Evolutionary conservation across 2,113 vertebrate genomes (phyloP).

Genomic region (Anarhynchus alexandrinus): DNA sequence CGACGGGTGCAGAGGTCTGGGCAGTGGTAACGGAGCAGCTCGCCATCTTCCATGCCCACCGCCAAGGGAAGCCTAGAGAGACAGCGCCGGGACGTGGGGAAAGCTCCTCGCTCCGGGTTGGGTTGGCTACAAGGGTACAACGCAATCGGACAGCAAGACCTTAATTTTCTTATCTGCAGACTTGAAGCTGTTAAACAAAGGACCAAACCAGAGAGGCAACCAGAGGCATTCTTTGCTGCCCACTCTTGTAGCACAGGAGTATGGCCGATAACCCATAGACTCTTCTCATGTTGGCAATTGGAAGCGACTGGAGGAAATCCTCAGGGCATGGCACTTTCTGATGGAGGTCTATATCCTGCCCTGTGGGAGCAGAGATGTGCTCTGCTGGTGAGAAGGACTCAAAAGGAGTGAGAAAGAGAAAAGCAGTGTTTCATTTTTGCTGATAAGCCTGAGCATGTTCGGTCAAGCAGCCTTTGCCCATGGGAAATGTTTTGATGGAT

Average conservation of each 20-base stretch:
- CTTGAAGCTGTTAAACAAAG: neutral
- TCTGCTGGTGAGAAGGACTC: neutral
- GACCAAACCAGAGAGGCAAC: neutral
- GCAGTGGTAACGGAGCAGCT: neutral
- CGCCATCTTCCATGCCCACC: neutral
- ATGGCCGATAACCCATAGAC: neutral
- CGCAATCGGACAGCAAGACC: fast-evolving
- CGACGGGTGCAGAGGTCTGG: neutral
- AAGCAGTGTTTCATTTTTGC: neutral
- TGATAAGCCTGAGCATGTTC: neutral
- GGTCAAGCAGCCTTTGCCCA: neutral
- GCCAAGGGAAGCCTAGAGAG: neutral
- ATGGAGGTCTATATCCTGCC: neutral
- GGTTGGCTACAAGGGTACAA: neutral
- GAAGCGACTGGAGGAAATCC: neutral
- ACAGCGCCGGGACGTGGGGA: fast-evolving
- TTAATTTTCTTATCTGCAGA: neutral
- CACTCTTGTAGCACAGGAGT: neutral
- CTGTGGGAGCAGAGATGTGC: neutral
- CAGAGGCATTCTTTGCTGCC: neutral
- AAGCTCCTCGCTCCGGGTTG: neutral
- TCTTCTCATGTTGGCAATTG: neutral
- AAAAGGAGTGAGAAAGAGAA: neutral
- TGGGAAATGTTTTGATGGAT: neutral
- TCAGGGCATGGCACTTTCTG: neutral